Evolutionary conservation across 2,888 invertebrate species (phyloP).

Genomic region (Chaetogeoica ovagalla): DNA sequence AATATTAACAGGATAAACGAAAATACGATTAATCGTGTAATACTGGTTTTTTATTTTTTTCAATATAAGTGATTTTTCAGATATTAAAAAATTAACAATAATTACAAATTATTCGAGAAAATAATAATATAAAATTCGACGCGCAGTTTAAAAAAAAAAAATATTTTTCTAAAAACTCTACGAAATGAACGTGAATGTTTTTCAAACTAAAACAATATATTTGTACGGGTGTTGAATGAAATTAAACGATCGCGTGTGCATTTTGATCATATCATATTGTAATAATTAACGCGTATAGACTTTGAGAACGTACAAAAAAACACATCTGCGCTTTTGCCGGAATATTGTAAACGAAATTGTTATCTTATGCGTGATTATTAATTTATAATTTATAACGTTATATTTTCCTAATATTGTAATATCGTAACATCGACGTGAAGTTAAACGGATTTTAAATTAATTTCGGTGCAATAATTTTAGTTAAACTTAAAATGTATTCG

Average conservation of each 20-base stretch:
- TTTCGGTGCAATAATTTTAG: slow-evolving; percentile 19
- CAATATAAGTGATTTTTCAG: too few species aligned
- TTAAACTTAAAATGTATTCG: neutral
- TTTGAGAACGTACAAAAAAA: neutral
- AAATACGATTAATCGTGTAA: too few species aligned
- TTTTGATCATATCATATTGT: neutral
- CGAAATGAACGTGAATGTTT: too few species aligned
- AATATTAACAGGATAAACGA: neutral
- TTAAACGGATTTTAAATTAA: slow-evolving; percentile 25
- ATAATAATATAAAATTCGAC: too few species aligned
- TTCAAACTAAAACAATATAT: too few species aligned
- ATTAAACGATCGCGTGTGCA: too few species aligned
- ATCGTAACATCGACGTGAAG: neutral
- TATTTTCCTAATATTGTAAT: slow-evolving; percentile 1
- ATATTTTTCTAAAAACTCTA: too few species aligned
- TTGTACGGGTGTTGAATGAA: too few species aligned
- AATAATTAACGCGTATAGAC: neutral
- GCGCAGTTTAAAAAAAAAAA: too few species aligned
- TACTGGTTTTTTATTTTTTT: too few species aligned
- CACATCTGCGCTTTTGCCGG: neutral
- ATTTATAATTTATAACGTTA: neutral
- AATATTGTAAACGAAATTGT: neutral
- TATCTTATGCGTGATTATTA: neutral
- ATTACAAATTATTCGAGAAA: too few species aligned
- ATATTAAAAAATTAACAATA: too few species aligned